phyloP scores from a whole-genome alignment of 2,113 vertebrate species.

The Mastomys coucha region DNA sequence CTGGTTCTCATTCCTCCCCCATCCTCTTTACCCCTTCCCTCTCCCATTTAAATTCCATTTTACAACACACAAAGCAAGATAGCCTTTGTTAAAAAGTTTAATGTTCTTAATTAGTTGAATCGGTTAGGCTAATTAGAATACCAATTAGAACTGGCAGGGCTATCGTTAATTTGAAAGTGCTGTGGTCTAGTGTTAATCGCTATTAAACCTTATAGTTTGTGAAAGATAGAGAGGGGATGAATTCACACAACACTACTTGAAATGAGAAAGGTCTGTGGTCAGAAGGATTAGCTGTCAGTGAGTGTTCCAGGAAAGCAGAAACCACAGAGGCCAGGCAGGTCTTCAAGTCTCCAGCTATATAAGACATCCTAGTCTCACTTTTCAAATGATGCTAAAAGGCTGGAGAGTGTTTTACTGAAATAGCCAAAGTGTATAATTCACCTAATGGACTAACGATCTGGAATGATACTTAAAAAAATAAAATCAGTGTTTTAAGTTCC shows the following conservation, averaged over 20 bases:
- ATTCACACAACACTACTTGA: slow-evolving; percentile 77
- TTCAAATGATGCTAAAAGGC: slow-evolving; percentile 62
- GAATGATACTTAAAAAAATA: slow-evolving; percentile 59
- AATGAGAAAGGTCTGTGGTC: slow-evolving; percentile 83
- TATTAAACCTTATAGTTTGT: slow-evolving; percentile 88
- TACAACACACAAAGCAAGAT: slow-evolving; percentile 85
- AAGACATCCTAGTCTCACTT: slow-evolving; percentile 15
- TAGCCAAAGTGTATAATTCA: slow-evolving; percentile 74
- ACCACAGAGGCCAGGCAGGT: slow-evolving; percentile 25
- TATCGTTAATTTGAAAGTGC: slow-evolving; percentile 88
- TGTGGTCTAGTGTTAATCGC: slow-evolving; percentile 88
- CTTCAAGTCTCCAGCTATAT: slow-evolving; percentile 63
- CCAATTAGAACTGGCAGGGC: slow-evolving; percentile 89
- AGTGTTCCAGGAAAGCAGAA: slow-evolving; percentile 66
- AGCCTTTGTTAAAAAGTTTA: slow-evolving; percentile 90
- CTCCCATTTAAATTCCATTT: slow-evolving; percentile 83
- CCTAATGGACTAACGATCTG: slow-evolving; percentile 76
- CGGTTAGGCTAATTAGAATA: slow-evolving; percentile 88
- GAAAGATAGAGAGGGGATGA: slow-evolving; percentile 82
- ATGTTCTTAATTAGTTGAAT: slow-evolving; percentile 89
- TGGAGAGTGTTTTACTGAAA: slow-evolving; percentile 67
- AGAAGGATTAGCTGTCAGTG: slow-evolving; percentile 64
- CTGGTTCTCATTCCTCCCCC: not conserved
- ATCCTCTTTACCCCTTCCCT: not conserved
- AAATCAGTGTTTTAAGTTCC: slow-evolving; percentile 61